Evolutionary conservation across 2,797 vertebrate genomes (phyloP).

Genomic region (Liasis olivaceus): DNA sequence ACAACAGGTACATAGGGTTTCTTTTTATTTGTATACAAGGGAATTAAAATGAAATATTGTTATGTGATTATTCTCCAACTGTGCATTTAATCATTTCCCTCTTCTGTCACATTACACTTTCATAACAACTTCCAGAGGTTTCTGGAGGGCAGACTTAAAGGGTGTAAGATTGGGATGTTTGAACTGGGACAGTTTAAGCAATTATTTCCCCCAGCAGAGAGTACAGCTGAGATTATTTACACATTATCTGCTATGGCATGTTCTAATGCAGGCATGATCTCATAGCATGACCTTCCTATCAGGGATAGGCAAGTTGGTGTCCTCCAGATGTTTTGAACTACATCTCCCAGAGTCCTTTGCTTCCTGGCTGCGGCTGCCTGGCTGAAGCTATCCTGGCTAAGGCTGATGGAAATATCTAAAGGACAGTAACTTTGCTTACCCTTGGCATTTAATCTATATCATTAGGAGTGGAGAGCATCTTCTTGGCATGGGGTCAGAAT

Average conservation of each 20-base stretch:
- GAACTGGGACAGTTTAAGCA: background rate
- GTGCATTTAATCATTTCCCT: no score
- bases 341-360: background rate
- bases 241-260: background rate
- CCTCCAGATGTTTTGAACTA: background rate
- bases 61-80: no score
- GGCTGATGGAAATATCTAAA: background rate
- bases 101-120: no score
- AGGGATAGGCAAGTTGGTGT: background rate
- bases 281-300: background rate
- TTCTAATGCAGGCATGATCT: background rate
- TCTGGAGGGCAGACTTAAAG: no score
- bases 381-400: background rate
- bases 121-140: no score
- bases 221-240: background rate
- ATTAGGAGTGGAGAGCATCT: background rate
- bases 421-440: background rate
- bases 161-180: no score
- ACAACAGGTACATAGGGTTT: background rate
- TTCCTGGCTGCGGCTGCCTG: background rate
- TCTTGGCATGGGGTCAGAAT: background rate
- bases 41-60: background rate
- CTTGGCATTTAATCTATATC: background rate
- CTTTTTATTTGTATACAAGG: background rate
- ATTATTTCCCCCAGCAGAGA: background rate